Evolutionary conservation across 2,888 invertebrate species (phyloP), one percentile per base, ranked within the genome.

Genomic region (Drosophila multiciliata): DNA sequence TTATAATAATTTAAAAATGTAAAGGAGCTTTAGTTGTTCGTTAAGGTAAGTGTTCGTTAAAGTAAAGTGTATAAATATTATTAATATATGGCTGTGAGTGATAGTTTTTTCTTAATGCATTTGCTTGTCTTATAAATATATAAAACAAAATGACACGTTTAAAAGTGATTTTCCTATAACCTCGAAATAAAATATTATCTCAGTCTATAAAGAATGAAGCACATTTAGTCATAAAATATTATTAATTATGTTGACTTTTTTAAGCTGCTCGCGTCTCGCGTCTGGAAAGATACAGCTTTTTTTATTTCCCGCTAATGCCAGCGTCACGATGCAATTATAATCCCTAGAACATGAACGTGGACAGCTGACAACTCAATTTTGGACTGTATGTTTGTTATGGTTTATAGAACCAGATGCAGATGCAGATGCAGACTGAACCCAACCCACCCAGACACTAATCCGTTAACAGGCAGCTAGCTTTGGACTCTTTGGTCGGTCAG

Each of bases 341-440:
- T 66, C 59, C 71, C 66, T 45, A 42, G 38, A 68, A 54, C 69
- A 73, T 58, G 78, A 78, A 50, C 68, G 42, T 40, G 40, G 61
- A 68, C 57, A 73, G 45, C 23, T 78, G 78, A 78, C 78, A 78
- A 78, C 61, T 78, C 78, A 78, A 78, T 78, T 68, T 68, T 78
- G 73, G 75, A 78, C 72, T 75, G 75, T 33, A 26, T 53, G 75
- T 71, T 75, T 78, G 66, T 78, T 66, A 58, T 61, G 80, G 59
- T 55, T 53, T 55, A 71, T 36, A 20, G 12, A 33, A 53, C 33
- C 20, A 53, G 20, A 53, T 33, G 33, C 52, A 35, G 29, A 32
- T 57, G 57, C 70, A 62, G 62, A 58, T 75, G 78, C 48, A 23
- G 60, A 79, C 20, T 45, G 45, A 45, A 3, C 45, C n/a, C 20